Evolutionary conservation across 2,888 invertebrate species (phyloP), one percentile per base, ranked within the genome.

Genomic region (Hyalella azteca): DNA sequence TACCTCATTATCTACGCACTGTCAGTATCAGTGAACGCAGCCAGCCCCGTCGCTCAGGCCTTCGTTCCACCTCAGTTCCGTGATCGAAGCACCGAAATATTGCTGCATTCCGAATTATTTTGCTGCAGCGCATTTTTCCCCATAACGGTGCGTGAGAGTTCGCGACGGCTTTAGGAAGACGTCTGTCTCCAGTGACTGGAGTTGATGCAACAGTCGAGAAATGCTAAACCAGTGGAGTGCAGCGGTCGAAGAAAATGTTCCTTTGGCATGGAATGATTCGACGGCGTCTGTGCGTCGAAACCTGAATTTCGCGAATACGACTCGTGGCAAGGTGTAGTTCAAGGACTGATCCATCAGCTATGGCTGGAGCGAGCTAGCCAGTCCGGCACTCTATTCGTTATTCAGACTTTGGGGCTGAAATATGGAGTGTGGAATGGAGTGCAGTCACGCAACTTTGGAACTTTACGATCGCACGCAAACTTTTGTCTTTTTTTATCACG

Each of bases 41-140:
- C 66, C 36, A 66, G 66, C 66, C 66, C 36, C 36, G 66, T 66
- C 66, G 32, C 66, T 66, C 66, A 66, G 36, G 29, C 36, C 29
- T 66, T 66, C 66, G 66, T 66, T 66, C 66, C 66, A 66, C 66
- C 66, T 66, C 66, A 66, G 66, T 66, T 66, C 66, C 66, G 66
- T 66, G 66, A 66, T 66, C 66, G 39, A 66, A 36, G 39, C 36
- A 29, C 66, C 39, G 66, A 15, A 66, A 66, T 66, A 66, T 36
- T 66, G 39, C 66, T 19, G 36, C 66, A 66, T 36, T 66, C 66
- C 29, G 3, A 66, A 66, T 39, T 66, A 66, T 66, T 66, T 66
- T 29, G 29, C 11, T 1, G 66, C 11, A 7, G 15, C 22, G 39
- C 66, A 36, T 66, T 66, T 66, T 66, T 66, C 36, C 19, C 36